These are phyloP conservation scores for Synergus japonicus DNA, from an alignment of 2,888 invertebrate genomes.

Conservation along the genomic window DNA sequence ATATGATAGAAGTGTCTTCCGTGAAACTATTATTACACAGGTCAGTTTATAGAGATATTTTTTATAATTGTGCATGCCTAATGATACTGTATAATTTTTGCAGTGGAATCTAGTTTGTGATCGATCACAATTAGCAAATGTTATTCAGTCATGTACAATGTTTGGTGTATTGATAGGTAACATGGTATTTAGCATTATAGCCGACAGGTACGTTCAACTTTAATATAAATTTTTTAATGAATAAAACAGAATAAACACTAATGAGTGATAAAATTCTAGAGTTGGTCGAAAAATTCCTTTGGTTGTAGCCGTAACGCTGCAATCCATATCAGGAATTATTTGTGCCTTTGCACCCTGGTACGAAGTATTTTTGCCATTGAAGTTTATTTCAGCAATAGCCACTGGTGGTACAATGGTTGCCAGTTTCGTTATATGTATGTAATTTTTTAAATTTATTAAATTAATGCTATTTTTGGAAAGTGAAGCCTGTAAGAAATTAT, in stretches of 20 bases:
- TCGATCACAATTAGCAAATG: slow-evolving; percentile 79
- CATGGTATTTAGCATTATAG: slow-evolving; percentile 79
- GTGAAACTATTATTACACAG: slow-evolving; percentile 82
- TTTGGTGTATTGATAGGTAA: slow-evolving; percentile 80
- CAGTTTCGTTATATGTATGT: slow-evolving; percentile 81
- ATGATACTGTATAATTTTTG: slow-evolving; percentile 53
- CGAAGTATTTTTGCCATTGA: slow-evolving; percentile 81
- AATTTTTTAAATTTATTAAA: slow-evolving; percentile 28
- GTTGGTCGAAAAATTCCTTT: slow-evolving; percentile 83
- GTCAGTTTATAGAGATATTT: slow-evolving; percentile 58
- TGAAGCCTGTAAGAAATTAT: neutral
- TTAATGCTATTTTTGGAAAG: slow-evolving; percentile 33
- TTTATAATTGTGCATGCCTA: neutral
- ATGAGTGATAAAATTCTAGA: slow-evolving; percentile 65
- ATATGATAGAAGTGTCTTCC: slow-evolving; percentile 81
- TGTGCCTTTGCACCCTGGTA: slow-evolving; percentile 81
- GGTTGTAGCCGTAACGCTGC: slow-evolving; percentile 80
- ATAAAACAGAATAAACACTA: too few species aligned
- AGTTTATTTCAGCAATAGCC: slow-evolving; percentile 81
- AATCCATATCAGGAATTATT: slow-evolving; percentile 79
- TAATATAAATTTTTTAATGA: slow-evolving; percentile 6
- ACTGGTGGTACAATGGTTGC: slow-evolving; percentile 84
- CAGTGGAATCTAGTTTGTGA: slow-evolving; percentile 83
- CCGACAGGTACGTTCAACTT: slow-evolving; percentile 76
- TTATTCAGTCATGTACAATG: slow-evolving; percentile 80